phyloP scores from a whole-genome alignment of 2,888 invertebrate genomes.

The Perdita meconis region DNA sequence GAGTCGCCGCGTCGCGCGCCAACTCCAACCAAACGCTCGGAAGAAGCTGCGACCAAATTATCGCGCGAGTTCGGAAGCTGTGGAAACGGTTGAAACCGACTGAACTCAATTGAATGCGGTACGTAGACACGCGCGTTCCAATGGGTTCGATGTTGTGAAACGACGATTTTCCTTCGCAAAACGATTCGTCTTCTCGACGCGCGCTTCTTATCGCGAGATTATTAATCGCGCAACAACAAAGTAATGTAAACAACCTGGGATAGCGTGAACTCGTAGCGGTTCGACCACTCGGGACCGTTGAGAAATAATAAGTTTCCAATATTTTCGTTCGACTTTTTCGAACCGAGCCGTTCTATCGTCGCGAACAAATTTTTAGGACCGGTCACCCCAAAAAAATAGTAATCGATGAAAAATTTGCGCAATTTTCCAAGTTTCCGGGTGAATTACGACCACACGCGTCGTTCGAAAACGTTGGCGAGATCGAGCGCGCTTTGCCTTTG shows the following conservation, averaged over 20 bases:
- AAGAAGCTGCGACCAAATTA: too few species aligned
- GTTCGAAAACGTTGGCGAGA: slow-evolving; percentile 21
- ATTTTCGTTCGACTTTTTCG: too few species aligned
- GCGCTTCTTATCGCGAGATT: slow-evolving; percentile 77
- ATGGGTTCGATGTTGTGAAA: slow-evolving; percentile 14
- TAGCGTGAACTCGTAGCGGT: slow-evolving; percentile 80
- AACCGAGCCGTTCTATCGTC: too few species aligned
- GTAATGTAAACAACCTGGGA: slow-evolving; percentile 79
- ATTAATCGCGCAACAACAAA: slow-evolving; percentile 81
- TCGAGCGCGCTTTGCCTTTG: slow-evolving; percentile 33
- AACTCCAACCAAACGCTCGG: too few species aligned
- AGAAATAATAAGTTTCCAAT: slow-evolving; percentile 62
- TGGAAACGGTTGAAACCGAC: too few species aligned
- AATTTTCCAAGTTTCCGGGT: not conserved
- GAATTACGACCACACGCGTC: slow-evolving; percentile 30
- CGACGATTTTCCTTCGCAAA: slow-evolving; percentile 39
- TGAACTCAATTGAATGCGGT: too few species aligned
- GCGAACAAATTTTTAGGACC: too few species aligned
- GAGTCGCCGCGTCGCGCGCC: slow-evolving; percentile 8
- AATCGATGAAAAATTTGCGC: too few species aligned
- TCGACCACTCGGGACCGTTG: slow-evolving; percentile 67
- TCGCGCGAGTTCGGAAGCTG: too few species aligned
- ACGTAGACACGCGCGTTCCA: too few species aligned
- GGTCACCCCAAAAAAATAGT: too few species aligned
- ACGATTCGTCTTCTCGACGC: slow-evolving; percentile 66